Conservation (phyloP, 2,888 invertebrate species). For the Nemapogon koenigi region DNA sequence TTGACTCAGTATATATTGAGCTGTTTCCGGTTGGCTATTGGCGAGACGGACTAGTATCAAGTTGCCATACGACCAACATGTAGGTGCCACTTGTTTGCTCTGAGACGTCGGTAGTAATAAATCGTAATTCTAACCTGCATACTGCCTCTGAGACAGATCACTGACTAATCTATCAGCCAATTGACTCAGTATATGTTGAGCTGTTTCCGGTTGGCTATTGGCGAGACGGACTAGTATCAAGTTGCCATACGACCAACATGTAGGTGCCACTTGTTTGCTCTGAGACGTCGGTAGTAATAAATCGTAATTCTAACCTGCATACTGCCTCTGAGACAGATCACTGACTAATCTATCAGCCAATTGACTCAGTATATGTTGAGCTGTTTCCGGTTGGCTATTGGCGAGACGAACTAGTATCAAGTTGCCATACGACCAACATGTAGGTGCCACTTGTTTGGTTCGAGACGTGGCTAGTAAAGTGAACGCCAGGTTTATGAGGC, state of each 20-base stretch:
- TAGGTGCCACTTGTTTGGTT: slow-evolving; percentile 23
- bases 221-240: slow-evolving; percentile 38
- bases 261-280: slow-evolving; percentile 23
- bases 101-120: slow-evolving; percentile 30
- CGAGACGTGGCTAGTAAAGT: slow-evolving; percentile 30
- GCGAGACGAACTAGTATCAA: slow-evolving; percentile 38
- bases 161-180: slow-evolving; percentile 27
- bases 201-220: slow-evolving; percentile 40
- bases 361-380: slow-evolving; percentile 32
- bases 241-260: slow-evolving; percentile 42
- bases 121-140: slow-evolving; percentile 28
- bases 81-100: slow-evolving; percentile 23
- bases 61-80: slow-evolving; percentile 42
- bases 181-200: slow-evolving; percentile 32
- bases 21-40: slow-evolving; percentile 40
- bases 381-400: slow-evolving; percentile 40
- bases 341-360: slow-evolving; percentile 36
- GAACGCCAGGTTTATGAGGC: slow-evolving; percentile 45
- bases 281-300: slow-evolving; percentile 29
- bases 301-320: slow-evolving; percentile 29
- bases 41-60: slow-evolving; percentile 38
- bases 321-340: slow-evolving; percentile 29
- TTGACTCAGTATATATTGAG: slow-evolving; percentile 32
- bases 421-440: slow-evolving; percentile 42
- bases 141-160: slow-evolving; percentile 30